phyloP scores from a whole-genome alignment of 2,113 vertebrate genomes.

The Bubalus kerabau region DNA sequence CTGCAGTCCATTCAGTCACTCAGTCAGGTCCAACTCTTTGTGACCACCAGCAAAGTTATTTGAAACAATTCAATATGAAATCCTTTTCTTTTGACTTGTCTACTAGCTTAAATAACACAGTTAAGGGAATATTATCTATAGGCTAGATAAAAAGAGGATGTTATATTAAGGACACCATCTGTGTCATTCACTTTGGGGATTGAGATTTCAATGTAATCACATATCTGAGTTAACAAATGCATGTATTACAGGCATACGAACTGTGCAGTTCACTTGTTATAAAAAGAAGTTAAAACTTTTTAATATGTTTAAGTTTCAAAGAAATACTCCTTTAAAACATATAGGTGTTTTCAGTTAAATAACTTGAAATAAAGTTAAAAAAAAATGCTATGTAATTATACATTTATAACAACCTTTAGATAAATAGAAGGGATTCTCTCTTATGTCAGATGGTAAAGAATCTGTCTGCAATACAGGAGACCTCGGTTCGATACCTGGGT shows the following conservation, averaged over 20 bases:
- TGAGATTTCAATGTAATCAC: background rate
- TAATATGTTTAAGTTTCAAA: background rate
- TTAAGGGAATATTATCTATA: background rate
- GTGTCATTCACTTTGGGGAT: background rate
- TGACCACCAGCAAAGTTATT: background rate
- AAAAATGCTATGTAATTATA: background rate
- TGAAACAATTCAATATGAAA: background rate
- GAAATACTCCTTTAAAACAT: background rate
- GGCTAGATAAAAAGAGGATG: background rate
- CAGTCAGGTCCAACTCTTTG: too few species aligned
- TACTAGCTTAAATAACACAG: background rate
- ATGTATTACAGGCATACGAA: background rate
- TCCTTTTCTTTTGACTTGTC: background rate
- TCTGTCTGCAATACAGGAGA: background rate
- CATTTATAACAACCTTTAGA: background rate
- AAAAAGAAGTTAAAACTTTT: background rate
- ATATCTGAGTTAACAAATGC: background rate
- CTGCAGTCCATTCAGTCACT: too few species aligned
- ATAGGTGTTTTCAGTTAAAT: background rate
- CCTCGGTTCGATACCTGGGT: rapidly evolving
- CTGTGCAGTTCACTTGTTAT: background rate
- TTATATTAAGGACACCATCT: background rate
- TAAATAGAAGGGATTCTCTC: background rate
- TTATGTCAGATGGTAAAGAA: background rate
- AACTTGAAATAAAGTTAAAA: background rate